Evolutionary conservation across 2,888 invertebrate genomes (phyloP), one percentile per base, ranked within the genome.

Genomic region (Ellobium chinense): DNA sequence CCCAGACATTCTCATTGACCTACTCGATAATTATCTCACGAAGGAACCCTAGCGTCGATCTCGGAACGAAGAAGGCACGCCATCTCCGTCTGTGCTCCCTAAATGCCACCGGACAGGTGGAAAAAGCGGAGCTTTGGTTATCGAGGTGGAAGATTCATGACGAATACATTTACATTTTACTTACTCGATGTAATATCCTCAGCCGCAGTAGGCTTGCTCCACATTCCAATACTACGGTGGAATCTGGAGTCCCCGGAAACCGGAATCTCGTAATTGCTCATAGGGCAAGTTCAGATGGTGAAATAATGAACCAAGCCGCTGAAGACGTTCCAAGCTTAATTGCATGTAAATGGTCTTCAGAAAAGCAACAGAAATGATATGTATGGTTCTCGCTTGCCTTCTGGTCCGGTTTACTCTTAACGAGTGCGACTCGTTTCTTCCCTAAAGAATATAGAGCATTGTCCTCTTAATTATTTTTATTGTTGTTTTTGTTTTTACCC

Each of bases 101-200:
- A 74, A 74, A 74, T 74, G 21, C 21, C 37, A 74, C 46, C 39
- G 54, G 74, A 74, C 74, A 74, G 63, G 74, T 74, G 74, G 74
- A 63, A 74, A 63, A 7, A 27, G n/a, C n/a, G n/a, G 39, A 21
- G 34, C 46, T 1, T 46, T 3, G 63, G 27, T 74, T 74, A 34
- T 14, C n/a, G 24, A 34, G 4, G 18, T 36, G 37, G 74, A 74
- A 63, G 18, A 7, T 72, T 72, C 72, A 54, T 34, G 27, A 36
- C 58, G 58, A 18, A 24, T 60, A 37, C 58, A 58, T 60, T 58
- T 36, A 70, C 70, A 56, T 31, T 70, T n/a, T 56, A 70, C 56
- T 37, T 70, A 56, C n/a, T 34, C 46, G 34, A 70, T 34, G 31
- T 34, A 21, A 24, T n/a, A n/a, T 34, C 31, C 12, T 36, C 36